phyloP scores from a whole-genome alignment of 92 coral and sea anemone species.

The Epizoanthus illoricatus region DNA sequence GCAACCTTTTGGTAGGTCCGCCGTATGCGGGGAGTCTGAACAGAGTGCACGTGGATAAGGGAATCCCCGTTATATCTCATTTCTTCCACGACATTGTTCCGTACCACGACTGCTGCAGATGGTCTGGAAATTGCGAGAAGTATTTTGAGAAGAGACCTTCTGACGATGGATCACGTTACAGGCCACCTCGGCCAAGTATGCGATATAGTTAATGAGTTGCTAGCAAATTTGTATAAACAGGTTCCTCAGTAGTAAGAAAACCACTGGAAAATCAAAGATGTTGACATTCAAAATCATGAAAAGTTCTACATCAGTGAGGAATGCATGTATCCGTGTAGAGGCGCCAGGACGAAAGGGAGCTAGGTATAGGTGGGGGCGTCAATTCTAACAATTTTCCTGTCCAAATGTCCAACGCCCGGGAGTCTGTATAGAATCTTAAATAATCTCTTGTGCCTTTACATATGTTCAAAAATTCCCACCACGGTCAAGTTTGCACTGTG shows the following conservation, averaged over 20 bases:
- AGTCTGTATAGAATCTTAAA: not conserved
- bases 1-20: conserved; percentile 76
- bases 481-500: no score
- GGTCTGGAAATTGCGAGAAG: conserved; percentile 57
- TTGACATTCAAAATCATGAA: no score
- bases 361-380: no score
- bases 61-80: conserved; percentile 73
- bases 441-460: not conserved
- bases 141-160: conserved; percentile 85
- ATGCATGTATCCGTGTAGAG: no score
- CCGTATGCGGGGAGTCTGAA: conserved; percentile 70
- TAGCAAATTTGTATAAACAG: not conserved
- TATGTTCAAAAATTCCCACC: no score
- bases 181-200: conserved; percentile 85
- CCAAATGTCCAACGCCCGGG: no score
- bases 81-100: conserved; percentile 82
- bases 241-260: not conserved
- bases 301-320: no score
- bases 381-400: no score
- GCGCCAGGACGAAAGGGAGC: no score
- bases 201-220: not conserved
- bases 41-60: conserved; percentile 68
- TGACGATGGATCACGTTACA: conserved; percentile 73
- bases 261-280: not conserved
- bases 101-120: conserved; percentile 75